These are phyloP conservation scores for Cheilosia grossa DNA, from an alignment of 2,888 invertebrate genomes.

Conservation along the genomic window DNA sequence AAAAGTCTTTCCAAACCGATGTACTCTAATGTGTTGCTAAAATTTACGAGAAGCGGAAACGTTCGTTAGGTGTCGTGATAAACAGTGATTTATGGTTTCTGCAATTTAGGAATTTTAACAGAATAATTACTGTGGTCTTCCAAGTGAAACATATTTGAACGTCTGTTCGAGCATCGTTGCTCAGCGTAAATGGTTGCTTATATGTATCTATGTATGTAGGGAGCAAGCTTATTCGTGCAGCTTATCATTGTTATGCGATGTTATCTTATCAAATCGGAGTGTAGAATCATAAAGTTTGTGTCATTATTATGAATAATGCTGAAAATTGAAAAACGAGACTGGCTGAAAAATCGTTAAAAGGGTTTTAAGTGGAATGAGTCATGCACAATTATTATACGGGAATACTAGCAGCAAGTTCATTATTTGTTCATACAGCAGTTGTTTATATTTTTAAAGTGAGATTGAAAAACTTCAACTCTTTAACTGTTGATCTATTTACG, in stretches of 20 bases:
- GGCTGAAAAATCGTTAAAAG: too few relatives aligned
- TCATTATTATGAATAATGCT: too few relatives aligned
- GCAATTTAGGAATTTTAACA: constrained; percentile 3
- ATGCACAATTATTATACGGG: too few relatives aligned
- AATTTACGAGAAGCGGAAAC: constrained; percentile 45
- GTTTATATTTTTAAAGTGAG: too few relatives aligned
- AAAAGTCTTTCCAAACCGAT: constrained; percentile 22
- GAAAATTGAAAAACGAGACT: too few relatives aligned
- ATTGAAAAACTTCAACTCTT: too few relatives aligned
- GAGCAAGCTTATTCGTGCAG: not conserved
- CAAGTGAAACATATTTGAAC: constrained; percentile 15
- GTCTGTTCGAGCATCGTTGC: not conserved
- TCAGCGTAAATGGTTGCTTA: not conserved
- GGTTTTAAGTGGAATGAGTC: too few relatives aligned
- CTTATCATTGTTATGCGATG: constrained; percentile 9
- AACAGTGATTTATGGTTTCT: constrained; percentile 62
- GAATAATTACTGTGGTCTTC: constrained; percentile 44
- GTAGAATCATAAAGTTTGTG: not conserved
- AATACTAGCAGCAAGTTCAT: too few relatives aligned
- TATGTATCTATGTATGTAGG: not conserved
- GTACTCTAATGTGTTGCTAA: not conserved
- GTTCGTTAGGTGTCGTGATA: constrained; percentile 34
- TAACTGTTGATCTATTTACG: too few relatives aligned
- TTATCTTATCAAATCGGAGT: constrained; percentile 47
- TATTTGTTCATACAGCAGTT: too few relatives aligned